Percentiles rank a stretch among this genome's conserved stretches.
These are phyloP conservation scores for Buathra laborator DNA, from an alignment of 2,888 invertebrate species.

Conservation along the genomic window DNA sequence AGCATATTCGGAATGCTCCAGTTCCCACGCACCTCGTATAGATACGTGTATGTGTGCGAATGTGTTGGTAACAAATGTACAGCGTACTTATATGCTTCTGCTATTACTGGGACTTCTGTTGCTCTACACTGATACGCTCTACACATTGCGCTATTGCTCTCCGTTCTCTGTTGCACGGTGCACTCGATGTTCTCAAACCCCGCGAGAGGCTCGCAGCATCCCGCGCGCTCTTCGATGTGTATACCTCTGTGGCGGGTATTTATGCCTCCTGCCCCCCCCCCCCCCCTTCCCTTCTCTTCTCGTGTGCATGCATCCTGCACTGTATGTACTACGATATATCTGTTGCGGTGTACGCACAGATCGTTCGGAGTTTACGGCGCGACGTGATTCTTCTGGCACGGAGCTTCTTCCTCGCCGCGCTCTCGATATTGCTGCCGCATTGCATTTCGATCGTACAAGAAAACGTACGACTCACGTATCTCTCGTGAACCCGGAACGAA, in stretches of 20 bases:
- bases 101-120: conserved; percentile 44
- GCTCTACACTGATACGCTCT: conserved; percentile 4
- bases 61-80: conserved; percentile 1
- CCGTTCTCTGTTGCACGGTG: conserved; percentile 11
- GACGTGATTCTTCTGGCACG: conserved; percentile 62
- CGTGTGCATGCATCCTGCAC: conserved; percentile 38
- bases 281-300: conserved; percentile 2
- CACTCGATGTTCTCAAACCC: conserved; percentile 44
- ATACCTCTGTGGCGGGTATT: conserved; percentile 50
- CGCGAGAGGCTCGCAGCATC: conserved; percentile 30
- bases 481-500: conserved; percentile 70
- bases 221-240: not conserved
- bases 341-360: conserved; percentile 57
- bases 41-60: conserved; percentile 16
- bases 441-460: conserved; percentile 24
- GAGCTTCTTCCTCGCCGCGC: conserved; percentile 25
- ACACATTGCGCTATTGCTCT: not conserved
- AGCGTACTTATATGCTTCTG: conserved; percentile 22
- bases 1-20: conserved; percentile 79
- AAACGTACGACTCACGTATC: conserved; percentile 34
- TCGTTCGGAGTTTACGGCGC: conserved; percentile 59
- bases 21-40: conserved; percentile 80
- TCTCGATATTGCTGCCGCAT: conserved; percentile 44
- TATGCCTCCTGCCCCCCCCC: conserved; percentile 44
- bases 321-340: conserved; percentile 13